Percentiles rank a stretch among this genome's conserved stretches.
Conservation (phyloP, 2,797 vertebrate genomes). For the Enteromius unitaeniatus region DNA sequence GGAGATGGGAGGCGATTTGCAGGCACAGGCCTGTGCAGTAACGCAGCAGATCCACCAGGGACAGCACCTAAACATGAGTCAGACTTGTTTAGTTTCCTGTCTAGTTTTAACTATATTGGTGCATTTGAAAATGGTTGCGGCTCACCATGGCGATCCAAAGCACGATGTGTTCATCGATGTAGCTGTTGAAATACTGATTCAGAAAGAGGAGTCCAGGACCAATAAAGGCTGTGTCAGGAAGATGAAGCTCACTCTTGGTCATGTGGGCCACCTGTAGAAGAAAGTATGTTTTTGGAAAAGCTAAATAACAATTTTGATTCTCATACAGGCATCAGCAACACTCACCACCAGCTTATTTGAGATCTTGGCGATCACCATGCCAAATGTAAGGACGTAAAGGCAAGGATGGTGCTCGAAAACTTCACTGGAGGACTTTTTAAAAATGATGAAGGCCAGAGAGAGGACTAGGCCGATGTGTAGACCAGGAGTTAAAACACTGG, state of each 20-base stretch:
- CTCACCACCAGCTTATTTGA: slow-evolving; percentile 96
- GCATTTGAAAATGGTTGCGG: slow-evolving; percentile 6
- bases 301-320: neutral
- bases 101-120: neutral
- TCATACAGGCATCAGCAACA: neutral
- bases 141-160: slow-evolving; percentile 95
- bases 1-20: slow-evolving; percentile 94
- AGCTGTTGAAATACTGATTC: slow-evolving; percentile 97
- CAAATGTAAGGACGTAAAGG: slow-evolving; percentile 92
- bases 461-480: slow-evolving; percentile 91
- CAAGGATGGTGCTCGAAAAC: slow-evolving; percentile 93
- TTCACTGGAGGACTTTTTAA: slow-evolving; percentile 92
- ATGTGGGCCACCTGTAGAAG: slow-evolving; percentile 90
- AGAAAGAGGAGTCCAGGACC: slow-evolving; percentile 95
- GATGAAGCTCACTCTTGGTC: slow-evolving; percentile 94
- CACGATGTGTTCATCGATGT: slow-evolving; percentile 91
- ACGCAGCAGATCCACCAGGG: slow-evolving; percentile 88
- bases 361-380: slow-evolving; percentile 92
- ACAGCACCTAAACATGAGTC: slow-evolving; percentile 80
- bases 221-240: slow-evolving; percentile 92
- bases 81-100: neutral
- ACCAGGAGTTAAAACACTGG: slow-evolving; percentile 93
- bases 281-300: neutral
- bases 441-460: slow-evolving; percentile 91
- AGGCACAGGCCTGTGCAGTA: slow-evolving; percentile 92